Evolutionary conservation across 53 echinoderm and acorn worm species (phyloP).

Genomic region (Echinometra lucunter): DNA sequence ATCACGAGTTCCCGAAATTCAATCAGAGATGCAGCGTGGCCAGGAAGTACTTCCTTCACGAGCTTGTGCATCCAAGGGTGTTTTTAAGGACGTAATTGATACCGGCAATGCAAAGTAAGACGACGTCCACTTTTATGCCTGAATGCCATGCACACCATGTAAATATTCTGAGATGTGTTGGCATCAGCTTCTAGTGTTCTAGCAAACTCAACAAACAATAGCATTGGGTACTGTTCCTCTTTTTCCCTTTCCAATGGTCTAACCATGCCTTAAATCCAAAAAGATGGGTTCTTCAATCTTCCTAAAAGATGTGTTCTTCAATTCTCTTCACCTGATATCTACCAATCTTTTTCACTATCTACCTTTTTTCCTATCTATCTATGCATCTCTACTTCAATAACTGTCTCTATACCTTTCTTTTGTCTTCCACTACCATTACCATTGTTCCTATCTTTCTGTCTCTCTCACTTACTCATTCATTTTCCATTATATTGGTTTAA

Average conservation of each 20-base stretch:
- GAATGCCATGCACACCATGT: background rate
- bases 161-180: background rate
- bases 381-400: background rate
- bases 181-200: background rate
- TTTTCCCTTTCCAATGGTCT: background rate
- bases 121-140: slow-evolving; percentile 27
- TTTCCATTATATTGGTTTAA: background rate
- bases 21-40: background rate
- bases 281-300: background rate
- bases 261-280: background rate
- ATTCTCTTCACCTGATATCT: background rate
- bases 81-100: slow-evolving; percentile 22
- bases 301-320: background rate
- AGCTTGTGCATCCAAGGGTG: slow-evolving; percentile 19
- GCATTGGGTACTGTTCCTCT: background rate
- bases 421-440: background rate
- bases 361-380: background rate
- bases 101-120: background rate
- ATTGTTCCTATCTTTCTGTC: background rate
- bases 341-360: no score
- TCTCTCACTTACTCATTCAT: background rate
- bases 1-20: slow-evolving; percentile 23
- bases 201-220: background rate
- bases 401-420: background rate
- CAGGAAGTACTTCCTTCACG: slow-evolving; percentile 25